A percentile compares a stretch with the other conserved stretches of the same genome.
Conservation (phyloP, 2,797 vertebrate genomes). For the Aldrovandia affinis region DNA sequence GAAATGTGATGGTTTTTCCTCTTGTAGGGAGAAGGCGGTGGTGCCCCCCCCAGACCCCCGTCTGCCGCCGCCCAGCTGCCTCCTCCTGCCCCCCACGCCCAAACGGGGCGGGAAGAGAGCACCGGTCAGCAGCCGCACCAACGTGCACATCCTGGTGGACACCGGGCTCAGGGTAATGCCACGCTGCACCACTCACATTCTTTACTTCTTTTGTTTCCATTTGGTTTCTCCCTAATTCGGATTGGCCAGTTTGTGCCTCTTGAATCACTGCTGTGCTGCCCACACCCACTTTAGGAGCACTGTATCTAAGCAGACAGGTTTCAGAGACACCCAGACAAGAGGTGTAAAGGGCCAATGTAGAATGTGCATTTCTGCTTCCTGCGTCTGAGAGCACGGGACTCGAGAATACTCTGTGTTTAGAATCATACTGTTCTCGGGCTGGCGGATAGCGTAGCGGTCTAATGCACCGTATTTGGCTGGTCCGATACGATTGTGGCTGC, state of each 20-base stretch:
- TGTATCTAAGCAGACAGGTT: background rate
- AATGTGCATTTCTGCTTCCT: background rate
- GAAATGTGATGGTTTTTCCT: background rate
- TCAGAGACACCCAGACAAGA: no score
- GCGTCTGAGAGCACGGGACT: no score
- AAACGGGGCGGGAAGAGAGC: conserved; percentile 86
- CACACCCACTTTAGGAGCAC: background rate
- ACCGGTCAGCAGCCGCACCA: conserved; percentile 84
- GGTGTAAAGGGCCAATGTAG: no score
- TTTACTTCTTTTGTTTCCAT: background rate
- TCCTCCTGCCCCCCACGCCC: conserved; percentile 85
- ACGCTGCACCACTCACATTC: no score
- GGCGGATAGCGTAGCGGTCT: no score
- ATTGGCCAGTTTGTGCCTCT: background rate
- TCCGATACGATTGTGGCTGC: no score
- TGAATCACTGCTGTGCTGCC: background rate
- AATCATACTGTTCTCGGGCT: no score
- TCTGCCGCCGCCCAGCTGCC: conserved; percentile 88
- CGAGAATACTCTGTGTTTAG: no score
- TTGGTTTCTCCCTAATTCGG: no score
- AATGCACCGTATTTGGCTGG: no score
- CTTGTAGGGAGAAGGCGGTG: conserved; percentile 71
- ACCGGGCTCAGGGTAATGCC: conserved; percentile 87
- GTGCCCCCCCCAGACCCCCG: conserved; percentile 79
- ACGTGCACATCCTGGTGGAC: conserved; percentile 90